Evolutionary conservation across 2,888 invertebrate species (phyloP), one percentile per base, ranked within the genome.

Genomic region (Drosophila meridiana): DNA sequence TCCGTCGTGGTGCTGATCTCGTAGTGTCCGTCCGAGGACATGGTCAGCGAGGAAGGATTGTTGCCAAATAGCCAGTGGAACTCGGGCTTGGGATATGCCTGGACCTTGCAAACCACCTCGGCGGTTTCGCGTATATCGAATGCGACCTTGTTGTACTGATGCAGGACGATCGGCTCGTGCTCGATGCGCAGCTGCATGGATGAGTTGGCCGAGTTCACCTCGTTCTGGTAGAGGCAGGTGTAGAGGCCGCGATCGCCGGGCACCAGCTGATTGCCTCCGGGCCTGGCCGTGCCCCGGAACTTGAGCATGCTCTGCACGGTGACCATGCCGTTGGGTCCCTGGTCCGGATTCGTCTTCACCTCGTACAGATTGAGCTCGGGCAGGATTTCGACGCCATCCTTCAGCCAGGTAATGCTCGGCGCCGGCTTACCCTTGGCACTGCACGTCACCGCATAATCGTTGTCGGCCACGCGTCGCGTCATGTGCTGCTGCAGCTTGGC

Each of bases 121-220:
- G 98, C 98, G 0, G 96, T 96, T 93, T 98, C 98, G 70, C 95
- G 94, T 7, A 96, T 93, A 91, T 98, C 97, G 90, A 96, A 97
- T 0, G 98, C 98, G 0, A 98, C 98, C 93, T 97, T 97, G 89
- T 96, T 96, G 92, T 97, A 96, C 88, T 96, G 96, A 91, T 97
- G 96, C 43, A 98, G 94, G 36, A 97, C 95, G 82, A 98, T 97
- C 2, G 98, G 98, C 91, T 96, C 96, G 93, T 98, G 98, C 94
- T 98, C 97, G 88, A 98, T 97, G 91, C 97, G 95, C 65, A 98
- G 94, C 93, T 97, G 97, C 97, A 98, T 98, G 76, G 96, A 96
- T 11, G 97, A 97, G 91, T 97, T 97, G 56, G 96, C 96, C 90
- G 95, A 96, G 92, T 97, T 97, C 20, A 98, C 97, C 93, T 97